A percentile compares a stretch with the other conserved stretches of the same genome.
These are phyloP conservation scores for Cynoglossus semilaevis DNA, from an alignment of 2,113 vertebrate genomes.

Conservation along the genomic window DNA sequence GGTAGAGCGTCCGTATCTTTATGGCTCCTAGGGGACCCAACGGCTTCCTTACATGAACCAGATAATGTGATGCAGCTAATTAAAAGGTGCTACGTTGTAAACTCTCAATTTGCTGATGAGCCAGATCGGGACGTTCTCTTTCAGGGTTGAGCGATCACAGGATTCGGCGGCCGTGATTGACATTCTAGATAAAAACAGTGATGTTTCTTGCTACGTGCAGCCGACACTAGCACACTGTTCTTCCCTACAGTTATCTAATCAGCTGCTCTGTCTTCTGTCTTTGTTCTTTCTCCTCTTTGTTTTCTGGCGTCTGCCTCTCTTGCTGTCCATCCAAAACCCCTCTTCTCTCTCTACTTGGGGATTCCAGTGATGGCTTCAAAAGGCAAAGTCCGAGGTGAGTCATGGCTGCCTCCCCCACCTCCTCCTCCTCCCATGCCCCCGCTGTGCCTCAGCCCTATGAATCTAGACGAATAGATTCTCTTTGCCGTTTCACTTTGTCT, in stretches of 20 bases:
- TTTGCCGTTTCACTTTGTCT: no score
- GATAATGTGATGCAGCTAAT: constrained; percentile 50
- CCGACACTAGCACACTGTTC: constrained; percentile 37
- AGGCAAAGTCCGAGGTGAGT: constrained; percentile 82
- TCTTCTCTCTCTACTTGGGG: constrained; percentile 52
- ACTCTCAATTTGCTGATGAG: constrained; percentile 51
- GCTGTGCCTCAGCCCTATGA: constrained; percentile 22
- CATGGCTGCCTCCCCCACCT: constrained; percentile 23
- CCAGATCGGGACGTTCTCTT: constrained; percentile 45
- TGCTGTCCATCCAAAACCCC: constrained; percentile 42
- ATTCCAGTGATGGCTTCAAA: constrained; percentile 79
- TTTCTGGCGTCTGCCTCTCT: constrained; percentile 57
- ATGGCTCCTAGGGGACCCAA: constrained; percentile 36
- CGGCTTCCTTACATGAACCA: constrained; percentile 25
- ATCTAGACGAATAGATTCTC: neutral
- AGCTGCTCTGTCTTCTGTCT: constrained; percentile 66
- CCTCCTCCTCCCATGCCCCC: neutral
- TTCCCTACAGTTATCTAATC: constrained; percentile 64
- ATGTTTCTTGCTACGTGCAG: constrained; percentile 20
- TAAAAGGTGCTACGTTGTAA: constrained; percentile 54
- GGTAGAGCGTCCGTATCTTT: constrained; percentile 18
- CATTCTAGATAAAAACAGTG: constrained; percentile 44
- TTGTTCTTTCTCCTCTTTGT: constrained; percentile 39
- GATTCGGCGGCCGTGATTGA: constrained; percentile 33
- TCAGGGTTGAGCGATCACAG: constrained; percentile 36